Base-by-base conservation (phyloP, 2,888 invertebrate species). In the Diplolepis rosae region DNA sequence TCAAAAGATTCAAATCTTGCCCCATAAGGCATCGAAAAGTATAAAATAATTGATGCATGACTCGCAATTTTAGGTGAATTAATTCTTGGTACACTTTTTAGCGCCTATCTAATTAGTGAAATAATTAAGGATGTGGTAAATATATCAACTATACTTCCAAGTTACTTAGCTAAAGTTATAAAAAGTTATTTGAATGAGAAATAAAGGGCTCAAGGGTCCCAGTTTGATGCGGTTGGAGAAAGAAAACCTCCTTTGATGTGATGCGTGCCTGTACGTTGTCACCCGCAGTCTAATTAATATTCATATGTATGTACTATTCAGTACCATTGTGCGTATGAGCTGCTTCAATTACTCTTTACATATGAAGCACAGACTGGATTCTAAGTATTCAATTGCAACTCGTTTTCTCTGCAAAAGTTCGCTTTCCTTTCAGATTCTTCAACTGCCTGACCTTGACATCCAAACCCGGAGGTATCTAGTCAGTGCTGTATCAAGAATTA, bases 201-300 rank as follows among this genome's bases (percentile, higher is more conserved):
- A 51, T 32, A 48, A 75, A 80, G 81, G 80, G 82, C 79, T 82
- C 77, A 82, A 82, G 82, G 83, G 79, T 77, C 74, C 65, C 45
- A 61, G 70, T 75, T 71, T 81, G 79, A 77, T 81, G 80, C 77
- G 79, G 77, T 77, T 73, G 70, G 69, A 71, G 70, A 65, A 68
- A 30, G 70, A 54, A 72, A 66, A 87, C 83, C 87, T 88, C 85
- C 78, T 87, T 52, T 42, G 15, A 45, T 66, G 68, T 84, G 80
- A 80, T 88, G 79, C 67, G 73, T 66, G 72, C 88, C 87, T 87
- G 84, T 71, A 76, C 79, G 76, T 75, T 88, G 88, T 88, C 88
- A 87, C 85, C 86, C 84, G 81, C 81, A 80, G 79, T 85, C 85
- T 87, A 88, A 88, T 88, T 88, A 88, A 88, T 88, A 88, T 88